These are phyloP conservation scores for Cossypha heuglini DNA, from an alignment of 2,797 vertebrate genomes.

Conservation along the genomic window DNA sequence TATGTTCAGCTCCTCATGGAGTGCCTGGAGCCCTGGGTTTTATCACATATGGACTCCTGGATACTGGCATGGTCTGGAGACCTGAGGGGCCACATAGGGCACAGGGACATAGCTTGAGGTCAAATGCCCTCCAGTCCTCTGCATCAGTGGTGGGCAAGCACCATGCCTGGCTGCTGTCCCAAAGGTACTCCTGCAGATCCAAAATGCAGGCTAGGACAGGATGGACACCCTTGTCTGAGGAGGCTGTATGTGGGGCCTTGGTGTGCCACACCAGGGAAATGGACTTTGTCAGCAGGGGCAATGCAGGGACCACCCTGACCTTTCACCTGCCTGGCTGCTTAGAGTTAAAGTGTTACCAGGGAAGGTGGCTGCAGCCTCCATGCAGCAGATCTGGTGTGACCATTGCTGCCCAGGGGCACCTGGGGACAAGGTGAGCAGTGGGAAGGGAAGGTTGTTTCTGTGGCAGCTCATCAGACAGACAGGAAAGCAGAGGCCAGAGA, in stretches of 20 bases:
- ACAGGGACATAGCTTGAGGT: background rate
- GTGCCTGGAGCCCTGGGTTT: background rate
- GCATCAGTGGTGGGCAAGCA: background rate
- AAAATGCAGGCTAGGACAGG: background rate
- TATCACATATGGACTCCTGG: background rate
- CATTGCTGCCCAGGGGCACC: fast-evolving
- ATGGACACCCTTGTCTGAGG: fast-evolving
- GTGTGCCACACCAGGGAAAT: background rate
- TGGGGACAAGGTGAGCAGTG: background rate
- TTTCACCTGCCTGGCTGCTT: background rate
- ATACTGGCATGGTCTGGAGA: background rate
- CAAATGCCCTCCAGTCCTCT: background rate
- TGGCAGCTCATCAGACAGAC: background rate
- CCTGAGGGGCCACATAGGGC: background rate
- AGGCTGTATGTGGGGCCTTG: background rate
- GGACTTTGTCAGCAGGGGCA: background rate
- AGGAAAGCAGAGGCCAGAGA: background rate
- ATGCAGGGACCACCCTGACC: background rate
- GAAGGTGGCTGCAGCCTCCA: background rate
- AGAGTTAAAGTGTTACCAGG: constrained; percentile 20
- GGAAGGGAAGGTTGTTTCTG: background rate
- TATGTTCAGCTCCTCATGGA: background rate
- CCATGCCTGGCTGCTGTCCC: background rate
- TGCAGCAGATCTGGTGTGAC: background rate
- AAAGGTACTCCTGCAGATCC: fast-evolving